Base-by-base conservation (phyloP, 64 coral and sea anemone genomes). In the Dendronephthya gigantea region DNA sequence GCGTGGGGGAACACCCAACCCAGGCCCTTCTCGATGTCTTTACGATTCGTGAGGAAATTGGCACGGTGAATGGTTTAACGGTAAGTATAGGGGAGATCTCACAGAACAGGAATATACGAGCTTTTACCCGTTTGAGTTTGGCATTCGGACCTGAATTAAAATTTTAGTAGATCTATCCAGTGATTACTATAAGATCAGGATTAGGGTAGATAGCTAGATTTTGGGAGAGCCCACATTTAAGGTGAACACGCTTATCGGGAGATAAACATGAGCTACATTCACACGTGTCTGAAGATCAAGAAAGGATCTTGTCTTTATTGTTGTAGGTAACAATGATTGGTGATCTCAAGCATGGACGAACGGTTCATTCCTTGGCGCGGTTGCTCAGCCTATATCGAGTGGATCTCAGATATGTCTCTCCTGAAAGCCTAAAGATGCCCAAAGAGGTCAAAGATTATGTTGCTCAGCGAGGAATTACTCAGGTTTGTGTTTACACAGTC, bases 21-120 rank as follows among this genome's bases (percentile, higher is more conserved):
- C 95, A 98, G 79, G 95, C 95, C 1, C 69, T 98, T 9, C 88
- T 98, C 22, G 95, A 98, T 48, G 95, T 98, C 22, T 98, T 98
- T 86, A 98, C 95, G 0, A 98, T 98, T 59, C 92, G 95, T 33
- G 95, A 98, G 38, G 95, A 98, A 87, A 98, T 98, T 87, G 95
- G 95, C 84, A 98, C 95, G 32, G 95, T 98, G 1, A 98, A 98
- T 66, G 88, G 92, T 43, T 49, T 98, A n/a, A 98, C 95, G 85
- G 95, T 98, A 83, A 88, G 87, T n/a, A 19, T 32, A 85, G 9
- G 48, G 14, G 7, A 55, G 32, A 35, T 85, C 31, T 40, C 41
- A 45, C 11, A 45, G 4, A 45, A 4, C 4, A 45, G 41, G 11
- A n/a, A n/a, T n/a, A n/a, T n/a, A n/a, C n/a, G n/a, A n/a, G n/a